Conservation (phyloP, 2,888 invertebrate species). For the Drosophila birchii region DNA sequence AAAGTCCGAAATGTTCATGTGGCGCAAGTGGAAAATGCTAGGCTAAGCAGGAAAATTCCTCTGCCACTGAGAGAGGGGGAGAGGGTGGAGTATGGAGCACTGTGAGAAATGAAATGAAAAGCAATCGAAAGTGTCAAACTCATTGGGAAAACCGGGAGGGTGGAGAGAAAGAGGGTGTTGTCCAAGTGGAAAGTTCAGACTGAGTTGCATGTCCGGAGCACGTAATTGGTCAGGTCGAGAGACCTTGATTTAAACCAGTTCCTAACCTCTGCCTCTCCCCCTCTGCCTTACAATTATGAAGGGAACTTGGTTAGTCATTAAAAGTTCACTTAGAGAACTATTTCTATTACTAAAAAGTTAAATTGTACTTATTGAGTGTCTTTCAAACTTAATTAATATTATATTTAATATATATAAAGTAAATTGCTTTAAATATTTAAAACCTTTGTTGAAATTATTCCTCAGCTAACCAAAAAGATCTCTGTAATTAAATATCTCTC, state of each 20-base stretch:
- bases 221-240: constrained; percentile 25
- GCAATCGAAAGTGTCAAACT: constrained; percentile 45
- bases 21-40: constrained; percentile 58
- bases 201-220: constrained; percentile 16
- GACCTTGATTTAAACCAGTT: constrained; percentile 12
- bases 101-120: constrained; percentile 31
- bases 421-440: neutral
- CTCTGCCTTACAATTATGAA: neutral
- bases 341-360: neutral
- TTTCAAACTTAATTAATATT: neutral
- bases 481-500: no score
- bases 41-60: constrained; percentile 62
- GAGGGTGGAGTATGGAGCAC: neutral
- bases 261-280: neutral
- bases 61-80: no score
- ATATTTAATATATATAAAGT: neutral
- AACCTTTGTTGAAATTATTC: no score
- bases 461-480: neutral
- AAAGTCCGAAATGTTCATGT: constrained; percentile 45
- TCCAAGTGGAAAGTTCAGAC: constrained; percentile 1
- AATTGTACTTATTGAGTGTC: neutral
- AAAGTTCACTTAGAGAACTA: neutral
- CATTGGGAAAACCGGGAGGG: neutral
- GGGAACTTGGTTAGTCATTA: neutral
- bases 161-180: neutral